Conservation (phyloP, 2,113 vertebrate species). For the Carettochelys insculpta region DNA sequence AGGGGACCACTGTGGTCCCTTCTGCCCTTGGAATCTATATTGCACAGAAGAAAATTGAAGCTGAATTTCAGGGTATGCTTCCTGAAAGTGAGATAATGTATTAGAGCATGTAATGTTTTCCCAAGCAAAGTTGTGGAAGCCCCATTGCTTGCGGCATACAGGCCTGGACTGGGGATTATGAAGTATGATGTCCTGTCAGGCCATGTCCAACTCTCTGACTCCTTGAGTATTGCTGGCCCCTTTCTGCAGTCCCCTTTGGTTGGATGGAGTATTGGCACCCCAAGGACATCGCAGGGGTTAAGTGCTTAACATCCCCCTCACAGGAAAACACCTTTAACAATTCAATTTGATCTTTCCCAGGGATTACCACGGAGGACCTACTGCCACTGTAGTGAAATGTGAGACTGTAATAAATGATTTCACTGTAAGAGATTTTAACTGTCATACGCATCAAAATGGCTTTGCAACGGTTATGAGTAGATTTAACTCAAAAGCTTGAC, state of each 20-base stretch:
- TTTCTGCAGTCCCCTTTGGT: not conserved
- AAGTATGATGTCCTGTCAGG: not conserved
- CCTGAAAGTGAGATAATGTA: not conserved
- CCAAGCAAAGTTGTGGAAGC: not conserved
- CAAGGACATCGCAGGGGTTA: slow-evolving; percentile 9
- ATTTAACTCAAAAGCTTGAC: slow-evolving; percentile 61
- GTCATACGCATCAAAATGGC: slow-evolving; percentile 67
- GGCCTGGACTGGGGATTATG: not conserved
- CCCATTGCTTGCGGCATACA: not conserved
- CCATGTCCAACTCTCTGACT: not conserved
- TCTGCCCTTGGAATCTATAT: not conserved
- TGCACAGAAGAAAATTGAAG: slow-evolving; percentile 14
- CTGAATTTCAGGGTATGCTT: not conserved
- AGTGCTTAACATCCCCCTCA: slow-evolving; percentile 14
- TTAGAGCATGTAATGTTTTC: not conserved
- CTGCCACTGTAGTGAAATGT: slow-evolving; percentile 24
- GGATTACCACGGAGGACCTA: slow-evolving; percentile 59
- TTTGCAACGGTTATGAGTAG: slow-evolving; percentile 66
- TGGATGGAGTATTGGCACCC: not conserved
- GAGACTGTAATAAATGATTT: slow-evolving; percentile 66
- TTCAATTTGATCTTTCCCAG: slow-evolving; percentile 60
- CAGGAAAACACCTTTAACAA: slow-evolving; percentile 35
- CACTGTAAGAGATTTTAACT: slow-evolving; percentile 66
- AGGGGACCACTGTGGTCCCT: not conserved
- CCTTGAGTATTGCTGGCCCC: not conserved